Evolutionary conservation across 2,113 vertebrate species (phyloP).

Genomic region (Motacilla tschutschensis): DNA sequence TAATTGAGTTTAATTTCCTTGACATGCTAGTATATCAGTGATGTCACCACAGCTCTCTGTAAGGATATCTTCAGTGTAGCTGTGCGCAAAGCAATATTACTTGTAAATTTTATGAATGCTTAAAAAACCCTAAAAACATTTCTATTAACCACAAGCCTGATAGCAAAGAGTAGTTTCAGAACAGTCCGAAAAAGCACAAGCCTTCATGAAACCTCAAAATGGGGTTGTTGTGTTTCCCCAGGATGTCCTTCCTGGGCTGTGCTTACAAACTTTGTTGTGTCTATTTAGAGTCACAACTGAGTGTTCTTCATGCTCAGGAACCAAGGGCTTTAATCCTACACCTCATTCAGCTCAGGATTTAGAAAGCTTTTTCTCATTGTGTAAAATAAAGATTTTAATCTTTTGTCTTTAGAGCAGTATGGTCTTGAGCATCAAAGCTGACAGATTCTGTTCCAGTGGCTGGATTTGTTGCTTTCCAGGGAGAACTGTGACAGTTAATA

Average conservation of each 20-base stretch:
- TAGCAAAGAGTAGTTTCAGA: not conserved
- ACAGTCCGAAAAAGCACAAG: not conserved
- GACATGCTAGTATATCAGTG: not conserved
- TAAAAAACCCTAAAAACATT: rapidly evolving
- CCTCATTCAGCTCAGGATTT: not conserved
- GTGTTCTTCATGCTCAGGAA: not conserved
- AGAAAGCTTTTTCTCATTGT: not conserved
- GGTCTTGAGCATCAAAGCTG: not conserved
- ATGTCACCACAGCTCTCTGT: not conserved
- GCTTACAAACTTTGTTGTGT: not conserved
- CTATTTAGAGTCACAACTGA: not conserved
- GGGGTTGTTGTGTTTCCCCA: not conserved
- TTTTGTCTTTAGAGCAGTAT: not conserved
- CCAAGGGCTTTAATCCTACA: not conserved
- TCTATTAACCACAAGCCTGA: not conserved
- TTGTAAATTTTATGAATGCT: not conserved
- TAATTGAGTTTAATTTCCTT: not conserved
- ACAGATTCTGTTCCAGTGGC: not conserved
- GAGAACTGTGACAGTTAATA: not conserved
- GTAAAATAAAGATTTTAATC: not conserved
- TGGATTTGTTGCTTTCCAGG: not conserved
- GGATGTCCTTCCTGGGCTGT: not conserved
- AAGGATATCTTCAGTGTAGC: not conserved
- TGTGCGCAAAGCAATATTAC: not conserved
- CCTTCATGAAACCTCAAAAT: not conserved